Evolutionary conservation across 1,140 invertebrate genomes (phyloP).

Genomic region (Drosophila pruinosa): DNA sequence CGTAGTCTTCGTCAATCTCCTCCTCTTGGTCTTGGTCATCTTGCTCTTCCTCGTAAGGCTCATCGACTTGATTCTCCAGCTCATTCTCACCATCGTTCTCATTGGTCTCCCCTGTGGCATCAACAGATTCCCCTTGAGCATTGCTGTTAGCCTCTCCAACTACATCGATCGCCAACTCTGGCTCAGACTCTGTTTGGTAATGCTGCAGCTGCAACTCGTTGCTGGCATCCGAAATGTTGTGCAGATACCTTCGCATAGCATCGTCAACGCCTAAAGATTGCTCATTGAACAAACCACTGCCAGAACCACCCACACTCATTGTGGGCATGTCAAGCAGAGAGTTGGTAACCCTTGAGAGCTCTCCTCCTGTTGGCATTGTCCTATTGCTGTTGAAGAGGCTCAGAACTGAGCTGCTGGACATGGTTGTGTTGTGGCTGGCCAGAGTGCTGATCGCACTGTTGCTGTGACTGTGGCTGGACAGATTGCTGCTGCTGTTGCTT

Average conservation of each 20-base stretch:
- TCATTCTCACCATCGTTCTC: background rate
- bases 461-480: slow-evolving; percentile 51
- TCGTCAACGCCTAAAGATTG: slow-evolving; percentile 23
- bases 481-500: slow-evolving; percentile 41
- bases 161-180: slow-evolving; percentile 28
- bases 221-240: slow-evolving; percentile 24
- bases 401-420: slow-evolving; percentile 27
- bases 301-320: slow-evolving; percentile 6
- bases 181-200: background rate
- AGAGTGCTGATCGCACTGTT: slow-evolving; percentile 50
- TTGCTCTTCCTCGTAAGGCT: slow-evolving; percentile 2
- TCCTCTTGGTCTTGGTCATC: background rate
- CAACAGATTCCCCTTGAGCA: background rate
- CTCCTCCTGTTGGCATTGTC: background rate
- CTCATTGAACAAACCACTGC: slow-evolving; percentile 31
- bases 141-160: slow-evolving; percentile 18
- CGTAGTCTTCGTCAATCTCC: background rate
- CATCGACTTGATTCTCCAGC: background rate
- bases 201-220: slow-evolving; percentile 7
- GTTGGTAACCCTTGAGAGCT: slow-evolving; percentile 21
- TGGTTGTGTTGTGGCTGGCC: slow-evolving; percentile 34
- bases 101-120: background rate
- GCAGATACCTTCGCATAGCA: slow-evolving; percentile 25
- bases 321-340: slow-evolving; percentile 57
- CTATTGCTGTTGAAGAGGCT: slow-evolving; percentile 34